phyloP scores from a whole-genome alignment of 23 tunicate genomes.

The Phallusia fumigata region DNA sequence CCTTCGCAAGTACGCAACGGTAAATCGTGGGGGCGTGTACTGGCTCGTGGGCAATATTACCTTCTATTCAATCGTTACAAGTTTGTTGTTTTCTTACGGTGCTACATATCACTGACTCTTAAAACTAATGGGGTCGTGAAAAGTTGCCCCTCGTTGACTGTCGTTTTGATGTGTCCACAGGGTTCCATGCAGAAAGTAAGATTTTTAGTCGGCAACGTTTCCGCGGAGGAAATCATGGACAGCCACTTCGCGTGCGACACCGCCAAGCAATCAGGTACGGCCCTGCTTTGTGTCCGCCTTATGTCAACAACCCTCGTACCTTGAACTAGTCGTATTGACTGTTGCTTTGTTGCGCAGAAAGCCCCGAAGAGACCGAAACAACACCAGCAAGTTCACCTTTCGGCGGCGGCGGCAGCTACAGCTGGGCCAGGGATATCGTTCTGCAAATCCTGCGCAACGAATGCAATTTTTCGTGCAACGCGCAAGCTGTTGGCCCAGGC shows the following conservation, averaged over 20 bases:
- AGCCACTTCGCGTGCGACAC: background rate
- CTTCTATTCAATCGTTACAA: background rate
- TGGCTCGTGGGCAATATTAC: background rate
- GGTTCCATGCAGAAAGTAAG: constrained; percentile 58
- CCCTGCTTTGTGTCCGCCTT: background rate
- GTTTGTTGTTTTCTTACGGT: background rate
- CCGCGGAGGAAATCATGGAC: background rate
- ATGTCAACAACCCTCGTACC: no score
- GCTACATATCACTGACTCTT: background rate
- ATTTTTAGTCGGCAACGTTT: constrained; percentile 44
- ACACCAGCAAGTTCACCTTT: background rate
- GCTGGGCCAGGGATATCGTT: constrained; percentile 22
- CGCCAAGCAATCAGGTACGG: background rate
- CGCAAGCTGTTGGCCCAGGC: background rate
- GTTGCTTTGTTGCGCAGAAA: background rate
- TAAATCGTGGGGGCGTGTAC: background rate
- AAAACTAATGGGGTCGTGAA: background rate
- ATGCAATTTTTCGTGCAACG: constrained; percentile 47
- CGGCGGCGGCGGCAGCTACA: background rate
- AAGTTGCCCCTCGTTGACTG: no score
- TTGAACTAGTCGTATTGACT: no score
- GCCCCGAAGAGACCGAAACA: background rate
- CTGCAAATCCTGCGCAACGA: constrained; percentile 32
- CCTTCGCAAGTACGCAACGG: background rate
- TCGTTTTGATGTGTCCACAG: constrained; percentile 9